These are phyloP conservation scores for Lithobates sylvaticus DNA, from an alignment of 2,797 vertebrate species.

Conservation along the genomic window DNA sequence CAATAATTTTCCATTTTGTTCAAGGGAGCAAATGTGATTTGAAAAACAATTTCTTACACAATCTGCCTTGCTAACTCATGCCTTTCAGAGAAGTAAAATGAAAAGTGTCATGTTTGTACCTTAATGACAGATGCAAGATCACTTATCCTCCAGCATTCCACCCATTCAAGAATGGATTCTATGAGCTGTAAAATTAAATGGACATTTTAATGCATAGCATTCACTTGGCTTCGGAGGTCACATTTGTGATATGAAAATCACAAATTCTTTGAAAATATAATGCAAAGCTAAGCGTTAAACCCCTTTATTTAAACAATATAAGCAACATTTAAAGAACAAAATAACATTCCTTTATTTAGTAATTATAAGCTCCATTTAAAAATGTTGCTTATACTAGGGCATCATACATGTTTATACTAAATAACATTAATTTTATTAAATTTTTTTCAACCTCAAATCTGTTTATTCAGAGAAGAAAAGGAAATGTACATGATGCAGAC, in stretches of 20 bases:
- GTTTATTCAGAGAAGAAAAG: too few species aligned
- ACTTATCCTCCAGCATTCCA: constrained; percentile 3
- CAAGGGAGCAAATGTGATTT: constrained; percentile 26
- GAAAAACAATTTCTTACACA: constrained; percentile 11
- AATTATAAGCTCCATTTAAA: too few species aligned
- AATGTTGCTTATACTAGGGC: too few species aligned
- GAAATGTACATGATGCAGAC: too few species aligned
- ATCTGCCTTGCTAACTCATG: constrained; percentile 24
- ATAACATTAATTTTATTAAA: too few species aligned
- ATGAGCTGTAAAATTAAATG: constrained; percentile 57
- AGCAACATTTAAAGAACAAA: too few species aligned
- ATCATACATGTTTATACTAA: too few species aligned
- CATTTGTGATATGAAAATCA: constrained; percentile 29
- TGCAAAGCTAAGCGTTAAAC: background rate
- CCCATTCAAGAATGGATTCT: constrained; percentile 30
- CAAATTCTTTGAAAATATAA: constrained; percentile 4
- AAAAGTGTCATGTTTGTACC: constrained; percentile 34
- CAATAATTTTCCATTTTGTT: background rate
- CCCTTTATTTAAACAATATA: too few species aligned
- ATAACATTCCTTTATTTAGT: too few species aligned
- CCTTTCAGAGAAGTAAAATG: constrained; percentile 15
- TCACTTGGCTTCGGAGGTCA: constrained; percentile 13
- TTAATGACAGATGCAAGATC: constrained; percentile 26
- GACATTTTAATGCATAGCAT: constrained; percentile 44
- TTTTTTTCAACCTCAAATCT: too few species aligned